Evolutionary conservation across 2,797 vertebrate species (phyloP).

Genomic region (Phrynocephalus vlangalii): DNA sequence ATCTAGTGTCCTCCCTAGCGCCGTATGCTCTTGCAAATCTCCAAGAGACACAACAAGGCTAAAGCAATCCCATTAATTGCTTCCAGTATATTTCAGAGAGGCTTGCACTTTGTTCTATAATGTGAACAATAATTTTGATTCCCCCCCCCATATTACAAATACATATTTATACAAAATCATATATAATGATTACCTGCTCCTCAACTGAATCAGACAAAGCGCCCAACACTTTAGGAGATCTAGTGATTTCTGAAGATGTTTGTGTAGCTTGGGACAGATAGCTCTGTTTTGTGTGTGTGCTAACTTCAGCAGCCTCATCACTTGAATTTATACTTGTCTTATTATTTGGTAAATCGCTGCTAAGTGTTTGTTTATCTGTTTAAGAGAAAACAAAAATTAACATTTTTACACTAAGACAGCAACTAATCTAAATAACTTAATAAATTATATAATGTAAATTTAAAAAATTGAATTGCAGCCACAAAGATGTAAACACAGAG

Average conservation of each 20-base stretch:
- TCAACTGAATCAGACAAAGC: slow-evolving; percentile 69
- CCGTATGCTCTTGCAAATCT: background rate
- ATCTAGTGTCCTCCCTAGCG: background rate
- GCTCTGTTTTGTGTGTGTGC: slow-evolving; percentile 48
- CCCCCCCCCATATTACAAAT: background rate
- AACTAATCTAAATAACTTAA: background rate
- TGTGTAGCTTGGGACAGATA: slow-evolving; percentile 82
- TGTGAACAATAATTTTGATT: slow-evolving; percentile 6
- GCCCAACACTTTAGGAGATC: slow-evolving; percentile 45
- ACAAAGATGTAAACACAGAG: background rate
- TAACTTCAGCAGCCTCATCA: slow-evolving; percentile 41
- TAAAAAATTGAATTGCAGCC: background rate
- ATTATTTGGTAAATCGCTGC: slow-evolving; percentile 59
- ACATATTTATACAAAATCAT: background rate
- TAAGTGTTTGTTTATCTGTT: slow-evolving; percentile 74
- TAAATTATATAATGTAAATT: background rate
- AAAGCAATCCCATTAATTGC: background rate
- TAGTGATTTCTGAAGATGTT: slow-evolving; percentile 75
- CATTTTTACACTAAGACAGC: background rate
- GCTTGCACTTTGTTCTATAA: background rate
- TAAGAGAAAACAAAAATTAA: slow-evolving; percentile 46
- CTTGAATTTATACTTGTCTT: slow-evolving; percentile 53
- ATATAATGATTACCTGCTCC: slow-evolving; percentile 83
- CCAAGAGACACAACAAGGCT: background rate
- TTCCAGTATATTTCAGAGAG: background rate